Conservation (phyloP, 2,888 invertebrate genomes). For the Patella depressa region DNA sequence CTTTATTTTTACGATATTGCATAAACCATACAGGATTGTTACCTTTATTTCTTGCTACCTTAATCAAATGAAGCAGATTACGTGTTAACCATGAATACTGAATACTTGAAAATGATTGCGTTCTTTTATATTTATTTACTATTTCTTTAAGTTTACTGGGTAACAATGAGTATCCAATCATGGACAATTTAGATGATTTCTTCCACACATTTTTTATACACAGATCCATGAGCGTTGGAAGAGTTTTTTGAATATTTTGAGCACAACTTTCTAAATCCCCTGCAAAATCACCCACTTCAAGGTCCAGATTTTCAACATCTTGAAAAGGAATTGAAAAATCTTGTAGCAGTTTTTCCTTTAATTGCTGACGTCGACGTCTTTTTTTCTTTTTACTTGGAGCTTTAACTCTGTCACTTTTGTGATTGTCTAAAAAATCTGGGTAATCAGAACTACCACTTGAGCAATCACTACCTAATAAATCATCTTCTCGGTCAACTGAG, state of each 20-base stretch:
- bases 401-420: not conserved
- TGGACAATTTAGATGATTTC: too few species aligned
- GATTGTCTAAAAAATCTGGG: not conserved
- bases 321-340: slow-evolving; percentile 20
- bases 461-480: not conserved
- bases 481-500: not conserved
- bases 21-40: too few species aligned
- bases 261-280: not conserved
- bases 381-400: slow-evolving; percentile 4
- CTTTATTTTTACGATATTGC: too few species aligned
- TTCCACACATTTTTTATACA: not conserved
- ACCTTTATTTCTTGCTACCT: too few species aligned
- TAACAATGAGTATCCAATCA: not conserved
- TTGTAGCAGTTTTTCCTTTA: slow-evolving; percentile 8
- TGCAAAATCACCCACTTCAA: slow-evolving; percentile 14
- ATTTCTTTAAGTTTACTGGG: not conserved
- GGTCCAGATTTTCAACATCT: slow-evolving; percentile 21
- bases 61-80: not conserved
- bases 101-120: not conserved
- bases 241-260: not conserved
- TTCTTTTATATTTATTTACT: not conserved
- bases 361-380: not conserved
- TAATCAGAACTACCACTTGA: not conserved
- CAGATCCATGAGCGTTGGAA: not conserved
- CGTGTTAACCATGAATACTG: not conserved